Percentiles rank a stretch among this genome's conserved stretches.
Evolutionary conservation across 2,888 invertebrate species (phyloP).

Genomic region (Synanthedon vespiformis): DNA sequence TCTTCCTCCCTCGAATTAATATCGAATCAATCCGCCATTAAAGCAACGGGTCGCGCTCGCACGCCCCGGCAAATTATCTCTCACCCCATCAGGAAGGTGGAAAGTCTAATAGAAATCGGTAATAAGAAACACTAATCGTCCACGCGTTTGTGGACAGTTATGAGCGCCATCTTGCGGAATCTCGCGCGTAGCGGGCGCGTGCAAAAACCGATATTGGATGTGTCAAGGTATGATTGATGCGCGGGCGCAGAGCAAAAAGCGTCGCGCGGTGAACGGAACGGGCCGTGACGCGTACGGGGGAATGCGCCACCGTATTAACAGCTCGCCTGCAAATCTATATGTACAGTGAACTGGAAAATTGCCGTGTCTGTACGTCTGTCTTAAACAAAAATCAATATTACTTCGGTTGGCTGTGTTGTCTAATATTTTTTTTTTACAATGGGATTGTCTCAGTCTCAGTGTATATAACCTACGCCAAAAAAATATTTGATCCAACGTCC

Average conservation of each 20-base stretch:
- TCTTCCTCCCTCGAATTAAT: conserved; percentile 57
- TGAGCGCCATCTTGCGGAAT: conserved; percentile 39
- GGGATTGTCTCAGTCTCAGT: no score
- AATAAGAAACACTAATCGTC: conserved; percentile 64
- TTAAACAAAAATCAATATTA: background rate
- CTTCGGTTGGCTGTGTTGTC: background rate
- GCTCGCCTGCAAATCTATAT: background rate
- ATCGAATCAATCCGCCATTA: conserved; percentile 67
- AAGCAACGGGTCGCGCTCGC: conserved; percentile 58
- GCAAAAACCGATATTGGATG: conserved; percentile 67
- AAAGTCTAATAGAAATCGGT: conserved; percentile 68
- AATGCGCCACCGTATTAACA: conserved; percentile 12
- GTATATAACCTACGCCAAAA: no score
- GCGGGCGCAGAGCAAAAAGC: conserved; percentile 46
- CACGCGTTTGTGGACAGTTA: conserved; percentile 49
- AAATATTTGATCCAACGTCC: no score
- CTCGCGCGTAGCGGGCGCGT: conserved; percentile 28
- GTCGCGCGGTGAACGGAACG: conserved; percentile 45
- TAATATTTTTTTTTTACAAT: no score
- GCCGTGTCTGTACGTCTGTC: background rate
- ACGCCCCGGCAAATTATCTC: conserved; percentile 62
- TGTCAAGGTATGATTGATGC: conserved; percentile 68
- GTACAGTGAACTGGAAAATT: background rate
- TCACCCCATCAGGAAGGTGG: conserved; percentile 65
- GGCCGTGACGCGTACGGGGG: conserved; percentile 37